Conservation (phyloP, 2,888 invertebrate species). For the Anthophora plumipes region DNA sequence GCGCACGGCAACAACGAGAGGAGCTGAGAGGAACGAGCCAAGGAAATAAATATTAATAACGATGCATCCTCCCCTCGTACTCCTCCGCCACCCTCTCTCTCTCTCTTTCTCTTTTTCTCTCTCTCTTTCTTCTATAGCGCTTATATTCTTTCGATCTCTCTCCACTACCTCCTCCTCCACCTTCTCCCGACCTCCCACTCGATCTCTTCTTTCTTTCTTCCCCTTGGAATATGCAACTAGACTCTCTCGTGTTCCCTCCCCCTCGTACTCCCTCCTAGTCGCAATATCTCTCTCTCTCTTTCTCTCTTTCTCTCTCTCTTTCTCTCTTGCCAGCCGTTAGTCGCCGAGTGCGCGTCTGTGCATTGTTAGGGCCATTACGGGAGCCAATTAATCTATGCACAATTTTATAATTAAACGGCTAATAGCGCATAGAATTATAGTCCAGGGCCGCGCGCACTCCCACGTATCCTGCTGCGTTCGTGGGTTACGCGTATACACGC, state of each 20-base stretch:
- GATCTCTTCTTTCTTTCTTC: slow-evolving; percentile 30
- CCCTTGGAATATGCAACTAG: slow-evolving; percentile 32
- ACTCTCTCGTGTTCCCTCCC: slow-evolving; percentile 20
- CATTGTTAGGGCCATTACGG: slow-evolving; percentile 82
- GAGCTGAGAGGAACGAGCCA: slow-evolving; percentile 66
- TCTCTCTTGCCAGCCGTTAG: slow-evolving; percentile 41
- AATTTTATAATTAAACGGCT: slow-evolving; percentile 84
- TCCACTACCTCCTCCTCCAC: slow-evolving; percentile 28
- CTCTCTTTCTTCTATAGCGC: background rate
- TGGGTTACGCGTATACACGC: slow-evolving; percentile 37
- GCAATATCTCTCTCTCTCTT: slow-evolving; percentile 19
- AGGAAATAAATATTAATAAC: slow-evolving; percentile 81
- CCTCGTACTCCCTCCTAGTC: slow-evolving; percentile 6
- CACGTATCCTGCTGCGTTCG: slow-evolving; percentile 75
- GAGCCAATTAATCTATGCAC: slow-evolving; percentile 84
- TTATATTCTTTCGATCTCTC: slow-evolving; percentile 17
- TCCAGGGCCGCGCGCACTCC: slow-evolving; percentile 82
- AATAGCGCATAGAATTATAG: slow-evolving; percentile 84
- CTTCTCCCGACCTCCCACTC: slow-evolving; percentile 11
- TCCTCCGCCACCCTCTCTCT: background rate
- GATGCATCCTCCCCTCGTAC: slow-evolving; percentile 51
- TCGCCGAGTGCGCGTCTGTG: slow-evolving; percentile 69
- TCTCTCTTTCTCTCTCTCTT: background rate
- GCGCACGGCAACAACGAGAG: slow-evolving; percentile 69
- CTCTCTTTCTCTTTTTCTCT: slow-evolving; percentile 21